Evolutionary conservation across 1,140 invertebrate genomes (phyloP).

Genomic region (Drosophila orosa): DNA sequence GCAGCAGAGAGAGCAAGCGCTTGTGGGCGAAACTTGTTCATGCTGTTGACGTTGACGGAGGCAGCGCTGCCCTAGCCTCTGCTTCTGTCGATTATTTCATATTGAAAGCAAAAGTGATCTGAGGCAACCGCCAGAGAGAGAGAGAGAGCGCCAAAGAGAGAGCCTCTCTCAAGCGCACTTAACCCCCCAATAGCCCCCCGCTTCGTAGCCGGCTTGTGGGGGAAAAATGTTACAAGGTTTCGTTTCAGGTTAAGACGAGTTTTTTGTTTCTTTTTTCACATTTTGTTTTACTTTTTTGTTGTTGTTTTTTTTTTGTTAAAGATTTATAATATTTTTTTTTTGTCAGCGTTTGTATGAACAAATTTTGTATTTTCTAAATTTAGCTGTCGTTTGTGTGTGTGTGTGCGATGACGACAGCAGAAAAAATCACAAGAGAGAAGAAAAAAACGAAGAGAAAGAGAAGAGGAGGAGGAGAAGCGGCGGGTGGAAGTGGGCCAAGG

Average conservation of each 20-base stretch:
- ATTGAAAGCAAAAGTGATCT: constrained; percentile 84
- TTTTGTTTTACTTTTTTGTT: constrained; percentile 12
- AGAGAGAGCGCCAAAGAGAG: constrained; percentile 23
- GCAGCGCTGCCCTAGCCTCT: constrained; percentile 22
- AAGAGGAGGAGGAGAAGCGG: background rate
- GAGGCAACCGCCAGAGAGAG: constrained; percentile 31
- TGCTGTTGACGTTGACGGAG: constrained; percentile 14
- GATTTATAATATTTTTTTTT: constrained; percentile 36
- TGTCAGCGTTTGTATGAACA: constrained; percentile 64
- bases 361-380: constrained; percentile 76
- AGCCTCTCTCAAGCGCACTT: constrained; percentile 47
- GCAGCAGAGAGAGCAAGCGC: constrained; percentile 11
- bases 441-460: constrained; percentile 14
- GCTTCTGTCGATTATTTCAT: constrained; percentile 81
- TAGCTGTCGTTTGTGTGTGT: constrained; percentile 44
- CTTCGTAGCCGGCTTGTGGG: constrained; percentile 64
- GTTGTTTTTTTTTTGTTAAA: constrained; percentile 30
- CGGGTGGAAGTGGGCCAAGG: constrained; percentile 18
- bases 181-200: constrained; percentile 23
- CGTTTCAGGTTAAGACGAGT: constrained; percentile 83
- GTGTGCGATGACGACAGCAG: constrained; percentile 51
- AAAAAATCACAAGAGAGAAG: constrained; percentile 16
- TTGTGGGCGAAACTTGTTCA: constrained; percentile 78
- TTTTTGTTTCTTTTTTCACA: constrained; percentile 58
- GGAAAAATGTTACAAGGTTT: constrained; percentile 84